Percentiles rank a stretch among this genome's conserved stretches.
Conservation (phyloP, 2,797 vertebrate species). For the Adelosebastes latens region DNA sequence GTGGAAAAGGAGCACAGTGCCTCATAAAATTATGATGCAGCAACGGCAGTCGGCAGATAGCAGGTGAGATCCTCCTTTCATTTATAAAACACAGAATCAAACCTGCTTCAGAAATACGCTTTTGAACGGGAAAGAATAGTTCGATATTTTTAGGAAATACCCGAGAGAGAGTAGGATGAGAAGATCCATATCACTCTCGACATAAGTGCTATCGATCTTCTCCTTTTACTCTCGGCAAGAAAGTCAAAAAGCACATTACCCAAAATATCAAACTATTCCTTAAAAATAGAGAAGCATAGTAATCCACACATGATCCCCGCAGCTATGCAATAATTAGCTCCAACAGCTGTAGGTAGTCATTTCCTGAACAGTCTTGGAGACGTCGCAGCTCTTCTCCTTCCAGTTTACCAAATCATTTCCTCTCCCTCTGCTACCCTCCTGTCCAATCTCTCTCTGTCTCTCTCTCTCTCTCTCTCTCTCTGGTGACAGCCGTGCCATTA, state of each 20-base stretch:
- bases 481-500: conserved; percentile 56
- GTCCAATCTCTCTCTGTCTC: neutral
- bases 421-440: neutral
- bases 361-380: conserved; percentile 6
- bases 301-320: neutral
- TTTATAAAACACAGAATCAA: neutral
- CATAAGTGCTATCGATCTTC: neutral
- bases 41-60: neutral
- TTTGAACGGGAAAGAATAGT: neutral
- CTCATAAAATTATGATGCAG: neutral
- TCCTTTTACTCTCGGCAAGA: neutral
- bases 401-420: conserved; percentile 26
- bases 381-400: conserved; percentile 29
- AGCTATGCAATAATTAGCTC: neutral
- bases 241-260: neutral
- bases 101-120: neutral
- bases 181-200: neutral
- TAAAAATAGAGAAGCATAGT: neutral
- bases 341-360: neutral
- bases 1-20: neutral
- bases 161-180: neutral
- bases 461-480: neutral
- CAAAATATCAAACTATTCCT: neutral
- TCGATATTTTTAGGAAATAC: neutral
- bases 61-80: neutral